Evolutionary conservation across 2,797 vertebrate genomes (phyloP).

Genomic region (Basileuterus tristriatus): DNA sequence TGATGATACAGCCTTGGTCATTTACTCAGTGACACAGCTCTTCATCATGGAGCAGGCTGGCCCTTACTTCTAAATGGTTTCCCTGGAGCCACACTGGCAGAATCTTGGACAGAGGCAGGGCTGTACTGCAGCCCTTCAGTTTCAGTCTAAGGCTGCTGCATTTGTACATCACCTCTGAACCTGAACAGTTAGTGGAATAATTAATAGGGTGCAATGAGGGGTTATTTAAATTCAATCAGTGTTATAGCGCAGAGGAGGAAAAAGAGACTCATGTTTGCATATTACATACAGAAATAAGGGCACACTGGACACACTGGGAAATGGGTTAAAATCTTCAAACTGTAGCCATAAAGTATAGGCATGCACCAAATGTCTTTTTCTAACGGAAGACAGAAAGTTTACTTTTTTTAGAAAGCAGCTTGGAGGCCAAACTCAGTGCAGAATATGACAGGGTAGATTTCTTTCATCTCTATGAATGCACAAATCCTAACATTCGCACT

Average conservation of each 20-base stretch:
- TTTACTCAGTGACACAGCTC: not conserved
- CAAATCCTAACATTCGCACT: not conserved
- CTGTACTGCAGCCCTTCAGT: not conserved
- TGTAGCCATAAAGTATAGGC: not conserved
- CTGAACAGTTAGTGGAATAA: not conserved
- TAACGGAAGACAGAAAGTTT: not conserved
- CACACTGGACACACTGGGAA: not conserved
- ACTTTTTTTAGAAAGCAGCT: not conserved
- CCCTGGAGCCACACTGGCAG: not conserved
- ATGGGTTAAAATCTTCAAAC: not conserved
- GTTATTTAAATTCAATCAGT: not conserved
- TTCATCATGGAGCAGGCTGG: not conserved
- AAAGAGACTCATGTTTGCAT: not conserved
- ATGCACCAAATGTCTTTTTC: not conserved
- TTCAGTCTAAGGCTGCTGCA: not conserved
- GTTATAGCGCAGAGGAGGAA: not conserved
- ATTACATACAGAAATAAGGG: not conserved
- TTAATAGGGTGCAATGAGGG: not conserved
- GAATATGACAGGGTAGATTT: not conserved
- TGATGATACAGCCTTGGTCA: not conserved
- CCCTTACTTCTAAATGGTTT: not conserved
- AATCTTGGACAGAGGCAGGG: not conserved
- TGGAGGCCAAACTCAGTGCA: not conserved
- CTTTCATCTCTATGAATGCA: not conserved
- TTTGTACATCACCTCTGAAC: not conserved